These are phyloP conservation scores for Argyra leucocephala DNA, from an alignment of 2,888 invertebrate genomes.

Conservation along the genomic window DNA sequence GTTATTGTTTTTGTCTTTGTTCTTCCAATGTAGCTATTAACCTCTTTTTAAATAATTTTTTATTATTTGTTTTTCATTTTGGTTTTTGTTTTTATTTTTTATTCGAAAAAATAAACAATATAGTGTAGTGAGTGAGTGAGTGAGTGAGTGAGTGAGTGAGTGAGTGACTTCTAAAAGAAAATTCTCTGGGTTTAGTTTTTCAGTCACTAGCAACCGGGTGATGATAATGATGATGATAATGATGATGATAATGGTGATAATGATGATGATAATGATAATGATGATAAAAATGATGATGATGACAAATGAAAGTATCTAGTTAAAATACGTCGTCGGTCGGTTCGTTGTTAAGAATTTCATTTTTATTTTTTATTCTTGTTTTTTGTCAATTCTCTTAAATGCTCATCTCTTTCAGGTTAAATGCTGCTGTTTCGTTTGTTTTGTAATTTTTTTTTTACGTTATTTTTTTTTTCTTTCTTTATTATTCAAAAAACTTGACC, in stretches of 20 bases:
- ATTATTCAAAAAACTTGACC: neutral
- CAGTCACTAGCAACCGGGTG: slow-evolving; percentile 3
- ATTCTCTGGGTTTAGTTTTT: too few species aligned
- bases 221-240: slow-evolving; percentile 10
- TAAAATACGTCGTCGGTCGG: too few species aligned
- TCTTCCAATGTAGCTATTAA: neutral
- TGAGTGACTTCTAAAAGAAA: too few species aligned
- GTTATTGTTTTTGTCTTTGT: neutral
- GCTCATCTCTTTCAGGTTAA: too few species aligned
- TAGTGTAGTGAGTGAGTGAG: too few species aligned
- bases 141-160: too few species aligned
- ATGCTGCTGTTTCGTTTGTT: too few species aligned
- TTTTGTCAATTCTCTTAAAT: slow-evolving; percentile 17
- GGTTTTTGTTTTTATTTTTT: neutral
- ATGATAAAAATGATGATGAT: slow-evolving; percentile 14
- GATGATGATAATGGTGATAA: slow-evolving; percentile 11
- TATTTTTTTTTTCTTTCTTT: slow-evolving; percentile 17
- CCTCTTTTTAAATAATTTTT: neutral
- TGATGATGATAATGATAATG: neutral
- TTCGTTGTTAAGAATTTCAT: too few species aligned
- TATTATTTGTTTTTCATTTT: too few species aligned
- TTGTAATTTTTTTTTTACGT: too few species aligned
- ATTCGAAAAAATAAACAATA: neutral
- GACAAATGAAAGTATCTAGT: too few species aligned
- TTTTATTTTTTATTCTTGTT: too few species aligned